Percentiles rank a stretch among this genome's conserved stretches.
These are phyloP conservation scores for Agonopterix alstromeriana DNA, from an alignment of 2,888 invertebrate species.

Conservation along the genomic window DNA sequence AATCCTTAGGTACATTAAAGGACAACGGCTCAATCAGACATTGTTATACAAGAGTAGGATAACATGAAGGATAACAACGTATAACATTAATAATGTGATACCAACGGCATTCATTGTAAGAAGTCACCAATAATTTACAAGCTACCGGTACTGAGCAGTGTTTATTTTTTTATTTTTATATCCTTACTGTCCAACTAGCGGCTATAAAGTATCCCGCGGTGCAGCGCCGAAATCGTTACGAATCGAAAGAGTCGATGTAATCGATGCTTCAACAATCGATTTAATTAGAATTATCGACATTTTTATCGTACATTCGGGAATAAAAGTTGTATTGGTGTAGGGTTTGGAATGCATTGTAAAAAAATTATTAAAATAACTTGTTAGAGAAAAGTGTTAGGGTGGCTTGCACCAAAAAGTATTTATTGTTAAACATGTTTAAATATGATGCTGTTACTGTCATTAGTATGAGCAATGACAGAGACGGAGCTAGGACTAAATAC, in stretches of 20 bases:
- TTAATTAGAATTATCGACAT: constrained; percentile 68
- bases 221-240: constrained; percentile 52
- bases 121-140: constrained; percentile 34
- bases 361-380: too few relatives aligned
- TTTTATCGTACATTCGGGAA: constrained; percentile 34
- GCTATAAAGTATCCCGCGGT: constrained; percentile 36
- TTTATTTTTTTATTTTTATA: constrained; percentile 19
- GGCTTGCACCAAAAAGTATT: too few relatives aligned
- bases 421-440: too few relatives aligned
- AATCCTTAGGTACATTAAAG: too few relatives aligned
- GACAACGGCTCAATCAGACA: background rate
- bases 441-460: too few relatives aligned
- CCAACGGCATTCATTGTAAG: constrained; percentile 21
- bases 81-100: constrained; percentile 2
- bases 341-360: too few relatives aligned
- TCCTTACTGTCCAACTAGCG: constrained; percentile 15
- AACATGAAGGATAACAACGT: constrained; percentile 5
- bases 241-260: constrained; percentile 48
- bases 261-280: constrained; percentile 69
- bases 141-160: constrained; percentile 48
- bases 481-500: too few relatives aligned
- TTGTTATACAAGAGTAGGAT: background rate
- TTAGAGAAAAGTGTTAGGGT: too few relatives aligned
- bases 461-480: too few relatives aligned
- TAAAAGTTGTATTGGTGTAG: too few relatives aligned